Evolutionary conservation across 2,797 vertebrate genomes (phyloP), one percentile per base, ranked within the genome.

Genomic region (Pterois miles): DNA sequence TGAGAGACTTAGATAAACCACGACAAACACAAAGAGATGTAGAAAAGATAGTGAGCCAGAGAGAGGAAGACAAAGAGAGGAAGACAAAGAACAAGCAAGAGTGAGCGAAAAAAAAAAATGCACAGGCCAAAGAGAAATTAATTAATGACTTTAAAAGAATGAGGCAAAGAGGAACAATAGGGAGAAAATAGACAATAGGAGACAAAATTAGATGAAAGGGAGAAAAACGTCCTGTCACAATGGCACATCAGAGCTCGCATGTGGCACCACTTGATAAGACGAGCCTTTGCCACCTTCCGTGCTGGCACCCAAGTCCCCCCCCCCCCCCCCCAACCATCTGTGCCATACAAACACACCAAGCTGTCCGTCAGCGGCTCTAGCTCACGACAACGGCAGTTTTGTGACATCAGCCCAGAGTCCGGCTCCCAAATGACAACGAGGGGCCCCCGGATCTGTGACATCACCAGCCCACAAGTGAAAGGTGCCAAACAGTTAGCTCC

Each of bases 311-410:
- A 3, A 65, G 77, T 33, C 71, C 58, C 69, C 77, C 82, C 71
- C 36, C 29, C 71, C 67, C 65, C 43, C 0, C 8, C 13, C 66
- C 82, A 85, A 89, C 92, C 93, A 94, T 94, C 92, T 94, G 92
- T 53, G 90, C 88, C 91, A 86, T 33, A 71, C 87, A 92, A 91
- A 91, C 86, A 91, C 86, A 89, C 83, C 90, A 88, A 91, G 92
- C 91, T 92, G 90, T 89, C 93, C 83, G 29, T 91, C 90, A 88
- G 43, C 36, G 58, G 36, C 71, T 70, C 63, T 2, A 60, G 68
- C 77, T 81, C 71, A 65, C 74, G 34, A 74, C 82, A 16, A 65
- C 57, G 74, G 69, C 85, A 65, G 79, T 83, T 89, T 46, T 66
- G 78, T 87, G 91, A 91, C 92, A 89, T 91, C 90, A 89, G 73